Conservation (phyloP, 2,888 invertebrate genomes). For the Pheosia tremula region DNA sequence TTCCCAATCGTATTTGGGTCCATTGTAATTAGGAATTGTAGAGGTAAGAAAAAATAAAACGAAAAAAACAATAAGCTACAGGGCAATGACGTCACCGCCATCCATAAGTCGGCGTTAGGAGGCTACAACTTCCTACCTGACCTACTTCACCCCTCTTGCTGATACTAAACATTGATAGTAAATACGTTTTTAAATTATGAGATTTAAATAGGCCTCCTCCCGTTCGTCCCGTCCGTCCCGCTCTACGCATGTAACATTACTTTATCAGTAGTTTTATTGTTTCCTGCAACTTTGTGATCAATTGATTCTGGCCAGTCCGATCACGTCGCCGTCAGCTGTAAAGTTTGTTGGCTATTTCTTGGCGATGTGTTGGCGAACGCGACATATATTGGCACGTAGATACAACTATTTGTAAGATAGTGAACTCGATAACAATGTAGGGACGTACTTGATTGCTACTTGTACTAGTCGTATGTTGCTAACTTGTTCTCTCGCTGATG, state of each 20-base stretch:
- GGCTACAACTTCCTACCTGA: too few relatives aligned
- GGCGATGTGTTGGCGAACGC: conserved; percentile 19
- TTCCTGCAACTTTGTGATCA: conserved; percentile 51
- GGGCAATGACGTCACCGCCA: too few relatives aligned
- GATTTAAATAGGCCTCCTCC: too few relatives aligned
- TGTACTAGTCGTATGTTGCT: background rate
- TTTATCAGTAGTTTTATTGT: conserved; percentile 38
- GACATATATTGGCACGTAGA: background rate
- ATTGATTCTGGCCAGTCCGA: conserved; percentile 39
- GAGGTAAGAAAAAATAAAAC: too few relatives aligned
- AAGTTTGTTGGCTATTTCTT: conserved; percentile 17
- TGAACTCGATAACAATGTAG: background rate
- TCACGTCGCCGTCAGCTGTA: conserved; percentile 5
- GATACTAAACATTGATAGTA: too few relatives aligned
- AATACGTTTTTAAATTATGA: too few relatives aligned
- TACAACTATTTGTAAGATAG: background rate
- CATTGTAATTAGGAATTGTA: too few relatives aligned
- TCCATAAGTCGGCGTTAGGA: too few relatives aligned
- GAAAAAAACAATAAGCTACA: too few relatives aligned
- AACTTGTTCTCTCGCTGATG: too few relatives aligned
- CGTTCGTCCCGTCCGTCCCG: too few relatives aligned
- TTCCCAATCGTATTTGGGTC: background rate
- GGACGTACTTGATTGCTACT: background rate
- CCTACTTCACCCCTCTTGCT: too few relatives aligned
- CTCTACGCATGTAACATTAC: conserved; percentile 19